Base-by-base conservation (phyloP, 2,797 vertebrate genomes). In the Channallabes apus region DNA sequence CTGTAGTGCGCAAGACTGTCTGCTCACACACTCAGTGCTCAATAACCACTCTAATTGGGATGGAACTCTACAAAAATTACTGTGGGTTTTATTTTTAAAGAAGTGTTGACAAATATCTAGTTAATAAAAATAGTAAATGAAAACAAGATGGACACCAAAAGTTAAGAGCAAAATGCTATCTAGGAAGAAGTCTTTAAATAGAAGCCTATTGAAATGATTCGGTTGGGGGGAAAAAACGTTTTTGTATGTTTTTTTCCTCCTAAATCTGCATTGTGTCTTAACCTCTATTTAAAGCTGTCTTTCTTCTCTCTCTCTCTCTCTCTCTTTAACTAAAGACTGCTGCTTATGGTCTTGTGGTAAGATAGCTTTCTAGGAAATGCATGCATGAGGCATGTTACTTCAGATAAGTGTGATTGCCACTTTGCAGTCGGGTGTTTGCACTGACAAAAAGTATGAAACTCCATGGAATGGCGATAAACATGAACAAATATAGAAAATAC, bases 351-450 rank as follows among this genome's bases (percentile, higher is more conserved):
- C 93, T 89, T 92, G 92, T 89, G 95, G 94, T 94, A 91, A 86
- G 88, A 95, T 86, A 94, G 94, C 96, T 96, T 96, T 98, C 96
- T 96, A 98, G 96, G 96, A 98, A 98, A 96, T 90, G 89, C 90
- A 89, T 82, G 84, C 32, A 91, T 76, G 85, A 24, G 84, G 78
- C 86, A 89, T 89, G 86, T 84, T 86, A 87, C 85, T 86, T 87
- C 87, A 93, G 92, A 94, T 92, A 92, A 35, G 75, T 84, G 78
- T 83, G 77, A 84, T 54, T 84, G 76, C 82, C 76, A 80, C 59
- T n/a, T n/a, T 29, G 46, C 77, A 80, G 22, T 79, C 4, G 77
- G 35, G 59, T 64, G 12, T 64, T 80, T 20, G 24, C 14, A 46
- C 35, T 9, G 35, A 62, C 22, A 27, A 18, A 46, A 41, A 46